Conservation (phyloP, 2,113 vertebrate genomes). For the Zonotrichia leucophrys region DNA sequence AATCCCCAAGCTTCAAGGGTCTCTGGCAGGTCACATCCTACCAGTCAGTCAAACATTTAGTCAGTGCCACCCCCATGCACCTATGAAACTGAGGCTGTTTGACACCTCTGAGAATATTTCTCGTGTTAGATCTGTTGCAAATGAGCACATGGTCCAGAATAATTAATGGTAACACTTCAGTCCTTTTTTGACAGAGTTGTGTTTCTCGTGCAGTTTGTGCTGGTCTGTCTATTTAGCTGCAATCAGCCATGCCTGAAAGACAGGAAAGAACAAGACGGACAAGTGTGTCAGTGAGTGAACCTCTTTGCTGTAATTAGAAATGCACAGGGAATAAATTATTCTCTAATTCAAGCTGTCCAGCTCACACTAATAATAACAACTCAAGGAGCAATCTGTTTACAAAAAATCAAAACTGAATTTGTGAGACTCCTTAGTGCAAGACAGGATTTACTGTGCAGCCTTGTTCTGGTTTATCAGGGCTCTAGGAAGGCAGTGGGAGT, state of each 20-base stretch:
- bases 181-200: slow-evolving; percentile 76
- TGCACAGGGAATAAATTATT: slow-evolving; percentile 85
- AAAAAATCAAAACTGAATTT: slow-evolving; percentile 57
- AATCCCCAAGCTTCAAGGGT: slow-evolving; percentile 71
- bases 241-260: slow-evolving; percentile 73
- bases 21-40: slow-evolving; percentile 71
- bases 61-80: slow-evolving; percentile 63
- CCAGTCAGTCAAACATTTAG: slow-evolving; percentile 73
- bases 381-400: slow-evolving; percentile 75
- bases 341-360: slow-evolving; percentile 82
- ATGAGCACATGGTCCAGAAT: slow-evolving; percentile 76
- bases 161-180: slow-evolving; percentile 77
- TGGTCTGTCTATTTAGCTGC: slow-evolving; percentile 71
- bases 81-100: slow-evolving; percentile 70
- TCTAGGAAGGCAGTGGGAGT: background rate
- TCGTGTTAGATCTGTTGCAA: slow-evolving; percentile 72
- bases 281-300: slow-evolving; percentile 76
- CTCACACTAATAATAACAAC: slow-evolving; percentile 81
- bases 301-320: slow-evolving; percentile 79
- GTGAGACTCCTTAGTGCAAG: slow-evolving; percentile 65
- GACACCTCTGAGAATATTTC: slow-evolving; percentile 76
- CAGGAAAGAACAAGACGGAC: slow-evolving; percentile 76
- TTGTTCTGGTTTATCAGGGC: slow-evolving; percentile 24
- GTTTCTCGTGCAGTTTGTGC: slow-evolving; percentile 55
- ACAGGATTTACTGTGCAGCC: slow-evolving; percentile 24